Evolutionary conservation across 2,888 invertebrate species (phyloP).

Genomic region (Diaprepes abbreviatus): DNA sequence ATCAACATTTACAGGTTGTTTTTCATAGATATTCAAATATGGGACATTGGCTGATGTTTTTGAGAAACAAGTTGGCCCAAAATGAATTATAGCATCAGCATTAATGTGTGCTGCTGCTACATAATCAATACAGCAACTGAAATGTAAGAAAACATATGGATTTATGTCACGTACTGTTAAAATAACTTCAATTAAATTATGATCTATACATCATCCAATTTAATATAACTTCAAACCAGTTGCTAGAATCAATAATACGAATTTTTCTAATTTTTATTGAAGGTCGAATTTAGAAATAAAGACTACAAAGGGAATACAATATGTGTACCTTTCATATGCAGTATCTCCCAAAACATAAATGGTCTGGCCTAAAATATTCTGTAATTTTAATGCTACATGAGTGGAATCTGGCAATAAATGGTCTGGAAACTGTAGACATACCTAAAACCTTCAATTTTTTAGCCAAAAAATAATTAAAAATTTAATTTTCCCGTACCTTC

Average conservation of each 20-base stretch:
- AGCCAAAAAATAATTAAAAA: slow-evolving; percentile 31
- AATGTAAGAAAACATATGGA: slow-evolving; percentile 54
- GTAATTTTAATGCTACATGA: slow-evolving; percentile 73
- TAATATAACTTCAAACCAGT: too few relatives aligned
- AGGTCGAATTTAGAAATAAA: too few relatives aligned
- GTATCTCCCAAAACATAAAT: slow-evolving; percentile 91
- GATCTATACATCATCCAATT: too few relatives aligned
- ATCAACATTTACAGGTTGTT: slow-evolving; percentile 71
- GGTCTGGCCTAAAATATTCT: slow-evolving; percentile 70
- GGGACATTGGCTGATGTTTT: slow-evolving; percentile 79
- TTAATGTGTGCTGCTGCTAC: slow-evolving; percentile 90
- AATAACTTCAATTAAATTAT: too few relatives aligned
- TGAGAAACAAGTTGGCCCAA: slow-evolving; percentile 90
- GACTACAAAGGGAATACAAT: too few relatives aligned
- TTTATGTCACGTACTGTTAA: too few relatives aligned
- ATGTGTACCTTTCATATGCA: slow-evolving; percentile 92
- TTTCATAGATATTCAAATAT: slow-evolving; percentile 80
- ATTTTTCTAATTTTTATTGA: too few relatives aligned
- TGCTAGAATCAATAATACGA: too few relatives aligned
- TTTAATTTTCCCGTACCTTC: slow-evolving; percentile 70
- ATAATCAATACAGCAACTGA: slow-evolving; percentile 91
- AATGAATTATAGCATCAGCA: slow-evolving; percentile 91
- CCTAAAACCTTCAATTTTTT: slow-evolving; percentile 69
- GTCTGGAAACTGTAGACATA: slow-evolving; percentile 95
- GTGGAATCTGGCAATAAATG: slow-evolving; percentile 79